Conservation (phyloP, 2,797 vertebrate genomes). For the Xenentodon cancila region DNA sequence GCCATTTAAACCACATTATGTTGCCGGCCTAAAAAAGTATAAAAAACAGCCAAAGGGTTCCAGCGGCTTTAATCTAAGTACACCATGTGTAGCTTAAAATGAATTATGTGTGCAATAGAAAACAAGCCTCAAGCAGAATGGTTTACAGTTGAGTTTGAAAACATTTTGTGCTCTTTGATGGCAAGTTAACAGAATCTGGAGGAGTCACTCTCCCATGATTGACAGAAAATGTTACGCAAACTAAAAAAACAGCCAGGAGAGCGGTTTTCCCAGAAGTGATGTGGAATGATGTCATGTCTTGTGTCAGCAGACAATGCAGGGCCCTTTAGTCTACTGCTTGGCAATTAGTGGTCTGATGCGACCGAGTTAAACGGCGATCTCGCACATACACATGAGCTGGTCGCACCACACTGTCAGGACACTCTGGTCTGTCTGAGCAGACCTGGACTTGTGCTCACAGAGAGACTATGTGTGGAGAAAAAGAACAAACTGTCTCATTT, state of each 20-base stretch:
- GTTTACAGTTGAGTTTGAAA: background rate
- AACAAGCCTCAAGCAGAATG: no score
- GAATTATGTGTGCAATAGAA: no score
- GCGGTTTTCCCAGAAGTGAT: constrained; percentile 51
- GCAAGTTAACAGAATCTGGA: background rate
- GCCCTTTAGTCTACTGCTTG: constrained; percentile 59
- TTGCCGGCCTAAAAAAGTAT: no score
- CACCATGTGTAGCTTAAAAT: no score
- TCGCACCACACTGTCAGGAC: constrained; percentile 79
- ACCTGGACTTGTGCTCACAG: no score
- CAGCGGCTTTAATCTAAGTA: background rate
- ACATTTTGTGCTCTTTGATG: background rate
- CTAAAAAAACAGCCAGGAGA: constrained; percentile 1
- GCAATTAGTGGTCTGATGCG: constrained; percentile 81
- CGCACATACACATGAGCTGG: constrained; percentile 75
- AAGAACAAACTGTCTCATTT: no score
- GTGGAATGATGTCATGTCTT: constrained; percentile 69
- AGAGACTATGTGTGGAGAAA: no score
- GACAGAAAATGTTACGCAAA: constrained; percentile 17
- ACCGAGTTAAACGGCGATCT: constrained; percentile 71
- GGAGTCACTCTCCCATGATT: background rate
- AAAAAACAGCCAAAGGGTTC: background rate
- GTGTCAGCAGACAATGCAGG: constrained; percentile 56
- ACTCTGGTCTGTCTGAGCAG: constrained; percentile 23
- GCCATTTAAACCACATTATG: no score